Evolutionary conservation across 1,140 invertebrate species (phyloP).

Genomic region (Pararge aegeria): DNA sequence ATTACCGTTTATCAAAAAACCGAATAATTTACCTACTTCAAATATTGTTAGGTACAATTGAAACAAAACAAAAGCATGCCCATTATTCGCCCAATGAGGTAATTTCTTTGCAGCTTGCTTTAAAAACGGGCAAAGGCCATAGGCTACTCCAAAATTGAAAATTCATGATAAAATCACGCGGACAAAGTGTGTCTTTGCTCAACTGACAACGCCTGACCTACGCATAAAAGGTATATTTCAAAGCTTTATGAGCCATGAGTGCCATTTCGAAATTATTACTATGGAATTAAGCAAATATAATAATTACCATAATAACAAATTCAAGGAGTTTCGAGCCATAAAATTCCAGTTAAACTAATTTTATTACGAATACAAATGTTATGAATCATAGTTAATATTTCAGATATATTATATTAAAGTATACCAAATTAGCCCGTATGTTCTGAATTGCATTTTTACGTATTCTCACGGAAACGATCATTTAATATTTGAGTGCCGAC

Average conservation of each 20-base stretch:
- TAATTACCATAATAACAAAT: constrained; percentile 4
- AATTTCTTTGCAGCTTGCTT: no score
- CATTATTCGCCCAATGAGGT: no score
- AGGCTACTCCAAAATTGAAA: no score
- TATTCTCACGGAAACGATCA: constrained; percentile 41
- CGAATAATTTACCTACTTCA: no score
- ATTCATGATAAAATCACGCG: no score
- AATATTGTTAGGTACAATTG: no score
- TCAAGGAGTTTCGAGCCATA: constrained; percentile 8
- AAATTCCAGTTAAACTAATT: constrained; percentile 6
- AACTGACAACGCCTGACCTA: no score
- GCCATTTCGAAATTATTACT: background rate
- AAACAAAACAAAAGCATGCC: no score
- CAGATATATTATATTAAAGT: constrained; percentile 3
- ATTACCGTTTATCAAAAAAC: no score
- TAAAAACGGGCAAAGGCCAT: no score
- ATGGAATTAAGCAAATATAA: background rate
- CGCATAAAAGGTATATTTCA: background rate
- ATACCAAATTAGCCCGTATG: constrained; percentile 1
- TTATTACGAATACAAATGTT: constrained; percentile 8
- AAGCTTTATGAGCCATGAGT: background rate
- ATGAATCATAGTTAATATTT: constrained; percentile 10
- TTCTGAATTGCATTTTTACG: background rate
- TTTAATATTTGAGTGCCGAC: constrained; percentile 46
- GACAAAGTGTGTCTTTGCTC: no score